Base-by-base conservation (phyloP, 2,888 invertebrate genomes). In the Dolichomitus sp. region DNA sequence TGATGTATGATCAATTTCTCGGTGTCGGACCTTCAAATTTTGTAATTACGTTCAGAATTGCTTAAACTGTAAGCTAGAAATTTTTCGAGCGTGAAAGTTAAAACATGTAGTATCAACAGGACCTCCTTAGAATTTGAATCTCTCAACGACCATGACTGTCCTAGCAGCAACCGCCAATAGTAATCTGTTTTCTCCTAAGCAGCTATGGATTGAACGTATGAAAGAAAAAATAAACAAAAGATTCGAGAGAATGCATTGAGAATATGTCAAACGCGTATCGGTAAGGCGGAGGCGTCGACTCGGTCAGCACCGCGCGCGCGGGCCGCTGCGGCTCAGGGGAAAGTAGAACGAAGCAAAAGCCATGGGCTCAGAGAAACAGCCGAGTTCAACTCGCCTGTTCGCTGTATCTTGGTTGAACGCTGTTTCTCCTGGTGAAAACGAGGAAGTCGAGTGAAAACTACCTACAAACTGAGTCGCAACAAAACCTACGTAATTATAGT, bases 391-490 rank as follows among this genome's bases (percentile, higher is more conserved):
- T 69, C 52, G 52, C 23, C 19, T 45, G 42, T 57, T 17, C 63
- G 23, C 54, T 42, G 81, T 63, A 54, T 66, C 30, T 77, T 74
- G 59, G 69, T 78, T 63, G 63, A 14, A 19, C 57, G 48, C 61
- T 57, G 66, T 19, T 52, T 75, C 83, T 72, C 73, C 57, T 57
- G 91, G 92, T 92, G 93, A 93, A 93, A 93, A 92, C 91, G 90
- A 92, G 92, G 91, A 92, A 93, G 92, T 92, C 90, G 83, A 90
- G 92, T 91, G 93, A 93, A 92, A 93, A 93, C 90, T 89, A 84
- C 85, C 88, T 88, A 82, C 86, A 86, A 88, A 78, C 73, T 85
- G 85, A 81, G 83, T 85, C 72, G 65, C 74, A 82, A 83, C 83
- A 87, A 87, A 89, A 88, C 87, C 75, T 88, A 85, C 84, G 86